A percentile compares a stretch with the other conserved stretches of the same genome.
Conservation (phyloP, 2,113 vertebrate species). For the Maccullochella peelii region DNA sequence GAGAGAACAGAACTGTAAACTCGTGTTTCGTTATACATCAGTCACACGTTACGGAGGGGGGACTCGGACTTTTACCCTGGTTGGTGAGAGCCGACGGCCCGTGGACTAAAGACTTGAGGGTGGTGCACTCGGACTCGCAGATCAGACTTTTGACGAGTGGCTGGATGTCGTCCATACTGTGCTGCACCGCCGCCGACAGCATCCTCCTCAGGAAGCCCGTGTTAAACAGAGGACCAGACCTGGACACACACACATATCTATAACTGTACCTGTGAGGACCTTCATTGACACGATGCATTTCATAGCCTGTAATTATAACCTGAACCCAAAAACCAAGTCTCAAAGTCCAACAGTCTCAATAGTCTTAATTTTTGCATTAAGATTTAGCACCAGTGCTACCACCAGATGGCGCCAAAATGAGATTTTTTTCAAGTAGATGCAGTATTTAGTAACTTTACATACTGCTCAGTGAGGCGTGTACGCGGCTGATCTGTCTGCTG, state of each 20-base stretch:
- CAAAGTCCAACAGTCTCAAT: too few relatives aligned
- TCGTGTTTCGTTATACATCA: not conserved
- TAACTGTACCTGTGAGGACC: not conserved
- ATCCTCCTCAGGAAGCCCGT: constrained; percentile 94
- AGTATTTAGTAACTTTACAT: not conserved
- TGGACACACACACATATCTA: constrained; percentile 49
- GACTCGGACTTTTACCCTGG: constrained; percentile 86
- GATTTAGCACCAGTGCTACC: not conserved
- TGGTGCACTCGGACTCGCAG: constrained; percentile 94
- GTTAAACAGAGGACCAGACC: constrained; percentile 94
- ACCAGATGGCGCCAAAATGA: not conserved
- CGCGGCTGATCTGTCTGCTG: not conserved
- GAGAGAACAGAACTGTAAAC: constrained; percentile 51
- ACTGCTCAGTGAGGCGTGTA: not conserved
- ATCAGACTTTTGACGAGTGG: constrained; percentile 92
- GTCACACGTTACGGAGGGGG: rapidly evolving
- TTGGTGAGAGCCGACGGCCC: constrained; percentile 82
- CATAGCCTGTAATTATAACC: not conserved
- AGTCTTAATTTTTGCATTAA: too few relatives aligned
- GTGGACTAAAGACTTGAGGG: constrained; percentile 84
- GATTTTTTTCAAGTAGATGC: not conserved
- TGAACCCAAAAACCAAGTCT: not conserved
- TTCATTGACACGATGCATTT: not conserved
- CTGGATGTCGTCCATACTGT: constrained; percentile 92
- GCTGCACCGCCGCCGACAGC: constrained; percentile 89